Base-by-base conservation (phyloP, 2,113 vertebrate genomes). In the Myotis yumanensis region DNA sequence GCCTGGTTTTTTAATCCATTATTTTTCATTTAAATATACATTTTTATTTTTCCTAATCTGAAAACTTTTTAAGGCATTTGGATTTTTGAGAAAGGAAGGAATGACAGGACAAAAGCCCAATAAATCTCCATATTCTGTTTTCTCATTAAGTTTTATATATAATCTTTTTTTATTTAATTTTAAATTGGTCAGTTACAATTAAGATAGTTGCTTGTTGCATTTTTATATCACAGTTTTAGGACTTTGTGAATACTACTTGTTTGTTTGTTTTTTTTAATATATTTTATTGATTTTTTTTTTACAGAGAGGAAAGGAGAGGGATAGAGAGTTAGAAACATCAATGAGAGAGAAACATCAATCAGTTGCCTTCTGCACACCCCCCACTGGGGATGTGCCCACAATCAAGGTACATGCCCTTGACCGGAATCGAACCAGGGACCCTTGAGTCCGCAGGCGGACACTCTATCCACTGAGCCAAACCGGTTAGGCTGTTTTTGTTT, bases 151-250 rank as follows among this genome's bases (percentile, higher is more conserved):
- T 87, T 73, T 68, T 79, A 69, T 73, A 46, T 89, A 18, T 5
- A 79, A 1, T 80, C 15, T 66, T 75, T 82, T 76, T 72, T 20
- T 52, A 15, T 87, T 84, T 94, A 79, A 80, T 71, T 89, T 66
- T 37, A 76, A 3, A 57, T 52, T 64, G 32, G 51, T 92, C 11
- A 59, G 4, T 93, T 93, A 18, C 3, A 68, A 2, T 80, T 85
- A 43, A 64, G 5, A 69, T 28, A 83, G 22, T 10, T 80, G 17
- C 30, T 91, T 66, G 54, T 79, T 68, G 20, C 28, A 46, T 73
- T 93, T 95, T 85, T 91, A 37, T 73, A 28, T 79, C 66, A 48
- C 46, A 69, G n/a, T 85, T 91, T 93, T 87, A 89, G 84, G 43
- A 64, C 62, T 93, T 22, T 73, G 12, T 66, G 46, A 59, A 51